Percentiles rank a stretch among this genome's conserved stretches.
phyloP scores from a whole-genome alignment of 2,888 invertebrate genomes.

The Chesias legatella region DNA sequence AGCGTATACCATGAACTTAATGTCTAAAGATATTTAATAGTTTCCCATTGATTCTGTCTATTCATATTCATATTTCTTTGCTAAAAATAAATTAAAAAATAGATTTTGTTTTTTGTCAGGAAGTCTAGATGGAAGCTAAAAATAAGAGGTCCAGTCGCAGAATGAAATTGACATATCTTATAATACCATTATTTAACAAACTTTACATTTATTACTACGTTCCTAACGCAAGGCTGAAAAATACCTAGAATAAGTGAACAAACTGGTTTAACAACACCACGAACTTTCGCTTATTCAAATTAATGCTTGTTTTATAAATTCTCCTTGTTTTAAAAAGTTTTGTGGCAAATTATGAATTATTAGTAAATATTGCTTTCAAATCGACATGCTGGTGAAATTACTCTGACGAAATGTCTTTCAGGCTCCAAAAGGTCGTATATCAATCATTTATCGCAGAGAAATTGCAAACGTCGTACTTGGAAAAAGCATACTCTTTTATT shows the following conservation, averaged over 20 bases:
- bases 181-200: too few relatives aligned
- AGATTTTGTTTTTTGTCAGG: too few relatives aligned
- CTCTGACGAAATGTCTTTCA: constrained; percentile 5
- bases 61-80: too few relatives aligned
- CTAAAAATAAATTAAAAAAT: too few relatives aligned
- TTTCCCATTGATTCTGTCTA: too few relatives aligned
- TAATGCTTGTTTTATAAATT: constrained; percentile 34
- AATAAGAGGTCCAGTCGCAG: too few relatives aligned
- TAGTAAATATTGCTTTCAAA: constrained; percentile 18
- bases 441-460: not conserved
- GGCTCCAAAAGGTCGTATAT: not conserved
- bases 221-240: constrained; percentile 10
- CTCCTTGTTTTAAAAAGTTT: constrained; percentile 36
- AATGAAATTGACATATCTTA: too few relatives aligned
- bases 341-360: constrained; percentile 23
- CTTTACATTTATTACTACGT: not conserved
- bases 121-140: too few relatives aligned
- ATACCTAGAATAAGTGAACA: constrained; percentile 15
- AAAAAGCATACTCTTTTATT: too few relatives aligned
- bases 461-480: too few relatives aligned
- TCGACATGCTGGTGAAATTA: constrained; percentile 16
- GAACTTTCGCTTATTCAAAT: constrained; percentile 51
- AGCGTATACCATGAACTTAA: too few relatives aligned
- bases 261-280: constrained; percentile 24
- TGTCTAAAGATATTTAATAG: too few relatives aligned